Evolutionary conservation across 2,113 vertebrate genomes (phyloP), one percentile per base, ranked within the genome.

Genomic region (Stigmatopora nigra): DNA sequence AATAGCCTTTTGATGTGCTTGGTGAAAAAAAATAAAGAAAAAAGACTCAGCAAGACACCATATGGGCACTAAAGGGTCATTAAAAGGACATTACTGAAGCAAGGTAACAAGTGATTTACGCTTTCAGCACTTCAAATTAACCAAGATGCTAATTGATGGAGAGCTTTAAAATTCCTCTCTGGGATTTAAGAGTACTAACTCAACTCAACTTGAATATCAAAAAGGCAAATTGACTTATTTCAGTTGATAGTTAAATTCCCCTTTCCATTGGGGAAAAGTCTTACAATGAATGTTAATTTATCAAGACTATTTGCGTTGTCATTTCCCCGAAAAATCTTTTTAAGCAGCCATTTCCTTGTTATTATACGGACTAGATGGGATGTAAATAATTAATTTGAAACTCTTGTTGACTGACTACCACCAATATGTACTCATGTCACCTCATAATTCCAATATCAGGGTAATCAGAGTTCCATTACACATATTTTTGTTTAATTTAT

Each of bases 21-120:
- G 58, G 48, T 68, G 70, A 31, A 45, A 56, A 31, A 2, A 31
- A 31, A 31, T n/a, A 31, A 31, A 31, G 1, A 31, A 80, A 77
- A 10, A 41, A 78, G 72, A 72, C 64, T 79, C 68, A 77, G 75
- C 61, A 49, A 72, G 61, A 77, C 70, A 70, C 59, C 64, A 65
- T 65, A 46, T 31, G 16, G 68, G 72, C 61, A 73, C 45, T 5
- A 15, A 65, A 74, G 71, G 15, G 0, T 16, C 49, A 47, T 69
- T 47, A 45, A 52, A 58, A 68, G 36, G 67, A 74, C 49, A 17
- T 64, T 49, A 25, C 49, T 52, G 35, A 25, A 57, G 60, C 51
- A 59, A 61, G 25, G 41, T 67, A 74, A 76, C 72, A 15, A 68
- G 55, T 19, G 36, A 55, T 22, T 14, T 14, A 22, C n/a, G 53